phyloP scores from a whole-genome alignment of 2,888 invertebrate genomes.

The Eurytoma californica region DNA sequence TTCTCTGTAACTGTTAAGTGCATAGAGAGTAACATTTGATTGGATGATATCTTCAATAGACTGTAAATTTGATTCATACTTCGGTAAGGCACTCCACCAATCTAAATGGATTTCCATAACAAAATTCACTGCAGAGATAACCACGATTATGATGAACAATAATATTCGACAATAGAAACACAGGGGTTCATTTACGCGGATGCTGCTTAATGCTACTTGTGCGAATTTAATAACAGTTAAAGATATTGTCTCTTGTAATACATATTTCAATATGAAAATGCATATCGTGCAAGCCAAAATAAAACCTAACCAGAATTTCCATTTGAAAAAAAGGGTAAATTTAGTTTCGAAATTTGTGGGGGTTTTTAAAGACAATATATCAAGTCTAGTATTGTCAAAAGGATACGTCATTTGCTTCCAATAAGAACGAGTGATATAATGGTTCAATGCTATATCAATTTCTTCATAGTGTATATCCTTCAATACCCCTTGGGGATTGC shows the following conservation, averaged over 20 bases:
- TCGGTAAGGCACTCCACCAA: background rate
- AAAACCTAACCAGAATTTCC: too few relatives aligned
- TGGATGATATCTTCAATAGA: background rate
- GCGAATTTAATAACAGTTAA: too few relatives aligned
- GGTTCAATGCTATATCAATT: background rate
- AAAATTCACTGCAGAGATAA: background rate
- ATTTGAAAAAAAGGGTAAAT: background rate
- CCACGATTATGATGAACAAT: background rate
- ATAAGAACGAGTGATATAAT: background rate
- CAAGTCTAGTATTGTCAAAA: background rate
- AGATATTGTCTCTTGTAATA: too few relatives aligned
- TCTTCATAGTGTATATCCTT: background rate
- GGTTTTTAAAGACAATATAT: too few relatives aligned
- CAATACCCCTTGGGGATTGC: background rate
- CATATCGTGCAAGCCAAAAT: too few relatives aligned
- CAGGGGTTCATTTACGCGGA: background rate
- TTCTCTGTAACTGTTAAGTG: background rate
- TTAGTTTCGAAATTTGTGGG: background rate
- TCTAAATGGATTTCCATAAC: background rate
- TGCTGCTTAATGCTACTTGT: background rate
- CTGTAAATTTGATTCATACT: background rate
- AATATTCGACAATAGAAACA: background rate
- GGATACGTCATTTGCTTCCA: background rate
- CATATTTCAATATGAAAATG: too few relatives aligned
- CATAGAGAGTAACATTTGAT: background rate